Evolutionary conservation across 2,113 vertebrate species (phyloP).

Genomic region (Siniperca chuatsi): DNA sequence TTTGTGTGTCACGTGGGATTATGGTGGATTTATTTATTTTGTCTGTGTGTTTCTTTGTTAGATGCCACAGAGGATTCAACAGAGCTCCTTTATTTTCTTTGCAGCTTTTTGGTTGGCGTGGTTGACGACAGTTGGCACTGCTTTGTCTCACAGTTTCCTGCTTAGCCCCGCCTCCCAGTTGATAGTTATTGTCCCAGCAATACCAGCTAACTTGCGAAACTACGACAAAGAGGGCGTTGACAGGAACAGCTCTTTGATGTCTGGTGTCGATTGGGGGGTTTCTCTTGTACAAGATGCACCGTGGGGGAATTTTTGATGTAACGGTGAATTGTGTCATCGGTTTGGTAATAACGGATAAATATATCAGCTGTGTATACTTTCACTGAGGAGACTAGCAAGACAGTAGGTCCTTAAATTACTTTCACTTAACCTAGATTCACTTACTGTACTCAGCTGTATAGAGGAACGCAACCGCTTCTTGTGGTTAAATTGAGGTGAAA

Average conservation of each 20-base stretch:
- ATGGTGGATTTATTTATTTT: not conserved
- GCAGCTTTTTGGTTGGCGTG: constrained; percentile 14
- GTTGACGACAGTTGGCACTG: constrained; percentile 24
- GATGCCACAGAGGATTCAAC: not conserved
- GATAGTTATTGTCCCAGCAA: constrained; percentile 2
- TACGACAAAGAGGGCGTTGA: constrained; percentile 41
- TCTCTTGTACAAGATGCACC: constrained; percentile 10
- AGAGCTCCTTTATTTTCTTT: constrained; percentile 6
- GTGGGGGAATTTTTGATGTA: constrained; percentile 36
- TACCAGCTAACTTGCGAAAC: constrained; percentile 26
- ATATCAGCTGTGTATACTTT: not conserved
- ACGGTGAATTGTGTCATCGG: not conserved
- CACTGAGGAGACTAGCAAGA: not conserved
- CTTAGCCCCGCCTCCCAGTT: constrained; percentile 28
- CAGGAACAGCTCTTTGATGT: constrained; percentile 67
- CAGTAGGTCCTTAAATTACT: not conserved
- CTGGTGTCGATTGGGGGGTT: constrained; percentile 29
- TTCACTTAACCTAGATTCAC: not conserved
- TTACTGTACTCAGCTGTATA: not conserved
- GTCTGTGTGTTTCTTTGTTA: constrained; percentile 15
- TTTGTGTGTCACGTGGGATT: constrained; percentile 24
- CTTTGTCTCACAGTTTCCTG: not conserved
- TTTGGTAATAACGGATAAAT: not conserved
- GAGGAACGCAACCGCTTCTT: not conserved
- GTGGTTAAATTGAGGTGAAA: constrained; percentile 16